Percentiles rank a stretch among this genome's conserved stretches.
phyloP scores from a whole-genome alignment of 2,797 vertebrate genomes.

The Mycteria americana region DNA sequence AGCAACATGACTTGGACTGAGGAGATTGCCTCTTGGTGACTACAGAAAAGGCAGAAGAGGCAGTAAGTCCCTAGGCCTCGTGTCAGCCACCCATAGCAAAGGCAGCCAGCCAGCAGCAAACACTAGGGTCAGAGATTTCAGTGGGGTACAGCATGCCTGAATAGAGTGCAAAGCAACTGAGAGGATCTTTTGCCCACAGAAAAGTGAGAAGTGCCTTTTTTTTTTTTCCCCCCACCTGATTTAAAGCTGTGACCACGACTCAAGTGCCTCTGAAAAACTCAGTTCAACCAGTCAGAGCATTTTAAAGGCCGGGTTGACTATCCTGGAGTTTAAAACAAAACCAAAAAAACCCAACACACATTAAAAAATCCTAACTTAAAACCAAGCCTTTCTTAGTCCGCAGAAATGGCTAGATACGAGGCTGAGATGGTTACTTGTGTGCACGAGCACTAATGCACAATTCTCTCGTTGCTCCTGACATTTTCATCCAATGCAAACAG shows the following conservation, averaged over 20 bases:
- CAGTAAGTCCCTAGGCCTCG: not conserved
- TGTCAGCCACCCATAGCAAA: not conserved
- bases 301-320: not conserved
- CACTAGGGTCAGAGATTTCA: not conserved
- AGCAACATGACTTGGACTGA: not conserved
- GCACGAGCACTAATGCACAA: accelerated
- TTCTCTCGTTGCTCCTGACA: not conserved
- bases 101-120: not conserved
- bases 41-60: not conserved
- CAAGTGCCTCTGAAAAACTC: not conserved
- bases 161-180: not conserved
- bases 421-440: not conserved
- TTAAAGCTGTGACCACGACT: not conserved
- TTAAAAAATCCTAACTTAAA: not conserved
- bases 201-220: not conserved
- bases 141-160: not conserved
- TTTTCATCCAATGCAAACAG: not conserved
- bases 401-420: accelerated
- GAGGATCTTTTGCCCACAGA: not conserved
- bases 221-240: too few relatives aligned
- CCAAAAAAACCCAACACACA: not conserved
- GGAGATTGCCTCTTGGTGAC: not conserved
- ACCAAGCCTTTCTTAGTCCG: not conserved
- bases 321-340: not conserved
- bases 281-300: not conserved